phyloP scores from a whole-genome alignment of 2,888 invertebrate genomes.

The Chouioia cunea region DNA sequence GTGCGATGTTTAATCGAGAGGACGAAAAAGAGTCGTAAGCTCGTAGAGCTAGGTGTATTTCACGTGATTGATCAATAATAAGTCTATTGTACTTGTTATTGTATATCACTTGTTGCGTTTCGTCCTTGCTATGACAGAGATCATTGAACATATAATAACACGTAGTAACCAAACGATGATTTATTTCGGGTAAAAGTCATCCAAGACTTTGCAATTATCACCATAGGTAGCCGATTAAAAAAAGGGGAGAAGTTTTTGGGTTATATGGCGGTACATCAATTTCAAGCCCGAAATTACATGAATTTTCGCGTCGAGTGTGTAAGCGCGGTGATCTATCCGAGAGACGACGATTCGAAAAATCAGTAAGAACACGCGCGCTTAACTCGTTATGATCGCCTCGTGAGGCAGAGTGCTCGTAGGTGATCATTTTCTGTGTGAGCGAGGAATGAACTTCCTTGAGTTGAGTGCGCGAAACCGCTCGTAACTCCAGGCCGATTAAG shows the following conservation, averaged over 20 bases:
- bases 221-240: slow-evolving; percentile 67
- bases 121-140: background rate
- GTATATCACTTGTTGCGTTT: background rate
- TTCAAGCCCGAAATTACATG: slow-evolving; percentile 65
- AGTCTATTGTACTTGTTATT: too few relatives aligned
- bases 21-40: too few relatives aligned
- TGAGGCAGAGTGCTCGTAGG: background rate
- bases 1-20: too few relatives aligned
- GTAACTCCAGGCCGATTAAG: slow-evolving; percentile 19
- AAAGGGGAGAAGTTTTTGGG: too few relatives aligned
- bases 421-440: slow-evolving; percentile 32
- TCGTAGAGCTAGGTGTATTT: too few relatives aligned
- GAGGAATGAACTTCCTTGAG: background rate
- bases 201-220: slow-evolving; percentile 65
- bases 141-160: slow-evolving; percentile 41
- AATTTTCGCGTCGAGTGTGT: slow-evolving; percentile 61
- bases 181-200: slow-evolving; percentile 64
- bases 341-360: slow-evolving; percentile 19
- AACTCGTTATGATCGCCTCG: background rate
- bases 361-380: background rate
- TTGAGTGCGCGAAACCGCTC: slow-evolving; percentile 7
- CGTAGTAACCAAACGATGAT: too few relatives aligned
- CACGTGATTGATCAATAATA: too few relatives aligned
- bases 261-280: slow-evolving; percentile 64
- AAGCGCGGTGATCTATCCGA: slow-evolving; percentile 46